Percentiles rank a stretch among this genome's conserved stretches.
phyloP scores from a whole-genome alignment of 1,140 invertebrate genomes.

The Cardiocondyla obscurior region DNA sequence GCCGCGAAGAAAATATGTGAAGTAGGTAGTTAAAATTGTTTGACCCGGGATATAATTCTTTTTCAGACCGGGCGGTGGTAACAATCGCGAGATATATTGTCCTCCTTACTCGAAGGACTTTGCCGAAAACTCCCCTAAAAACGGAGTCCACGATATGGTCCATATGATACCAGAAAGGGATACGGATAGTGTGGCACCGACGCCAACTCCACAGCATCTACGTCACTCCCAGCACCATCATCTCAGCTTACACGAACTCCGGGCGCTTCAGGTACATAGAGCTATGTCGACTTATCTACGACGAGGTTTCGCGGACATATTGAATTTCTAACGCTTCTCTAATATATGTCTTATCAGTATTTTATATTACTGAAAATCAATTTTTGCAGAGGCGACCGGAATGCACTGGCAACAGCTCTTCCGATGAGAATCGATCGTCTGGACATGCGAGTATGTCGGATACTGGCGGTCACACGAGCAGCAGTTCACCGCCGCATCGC shows the following conservation, averaged over 20 bases:
- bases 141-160: constrained; percentile 81
- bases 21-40: neutral
- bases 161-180: constrained; percentile 86
- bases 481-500: constrained; percentile 86
- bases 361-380: neutral
- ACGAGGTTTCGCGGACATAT: neutral
- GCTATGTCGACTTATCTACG: neutral
- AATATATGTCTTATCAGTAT: neutral
- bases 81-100: constrained; percentile 80
- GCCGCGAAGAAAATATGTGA: neutral
- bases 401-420: constrained; percentile 91
- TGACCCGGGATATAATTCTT: constrained; percentile 32
- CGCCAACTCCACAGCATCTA: constrained; percentile 81
- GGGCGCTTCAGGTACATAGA: constrained; percentile 85
- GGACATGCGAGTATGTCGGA: constrained; percentile 97
- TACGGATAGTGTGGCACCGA: constrained; percentile 83
- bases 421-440: constrained; percentile 94
- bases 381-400: constrained; percentile 89
- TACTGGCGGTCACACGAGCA: constrained; percentile 88
- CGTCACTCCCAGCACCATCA: constrained; percentile 84
- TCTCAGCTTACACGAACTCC: constrained; percentile 87
- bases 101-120: constrained; percentile 81
- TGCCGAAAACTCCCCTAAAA: constrained; percentile 77
- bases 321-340: constrained; percentile 5
- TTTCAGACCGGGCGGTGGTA: constrained; percentile 77